phyloP scores from a whole-genome alignment of 2,113 vertebrate species.

The Rallus limicola region DNA sequence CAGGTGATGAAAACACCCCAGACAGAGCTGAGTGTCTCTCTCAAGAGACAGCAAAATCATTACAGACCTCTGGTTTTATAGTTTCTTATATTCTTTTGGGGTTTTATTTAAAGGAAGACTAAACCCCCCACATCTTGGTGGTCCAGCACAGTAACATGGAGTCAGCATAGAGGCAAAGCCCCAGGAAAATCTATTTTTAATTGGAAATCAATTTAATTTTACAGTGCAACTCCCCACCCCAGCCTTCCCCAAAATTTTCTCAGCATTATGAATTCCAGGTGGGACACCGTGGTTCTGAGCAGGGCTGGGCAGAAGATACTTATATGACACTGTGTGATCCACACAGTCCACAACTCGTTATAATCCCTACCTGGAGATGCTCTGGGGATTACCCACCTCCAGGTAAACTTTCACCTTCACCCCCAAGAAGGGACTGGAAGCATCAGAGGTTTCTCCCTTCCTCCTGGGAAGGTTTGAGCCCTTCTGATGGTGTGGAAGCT shows the following conservation, averaged over 20 bases:
- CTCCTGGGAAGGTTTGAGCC: neutral
- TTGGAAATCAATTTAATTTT: neutral
- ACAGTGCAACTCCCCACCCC: neutral
- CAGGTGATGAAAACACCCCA: neutral
- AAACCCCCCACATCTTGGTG: neutral
- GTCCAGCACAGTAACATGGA: neutral
- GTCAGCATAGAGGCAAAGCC: neutral
- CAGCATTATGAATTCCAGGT: neutral
- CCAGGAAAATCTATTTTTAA: neutral
- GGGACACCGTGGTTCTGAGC: neutral
- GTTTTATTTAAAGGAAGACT: slow-evolving; percentile 13
- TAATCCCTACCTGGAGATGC: rapidly evolving
- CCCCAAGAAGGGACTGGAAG: too few relatives aligned
- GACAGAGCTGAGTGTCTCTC: neutral
- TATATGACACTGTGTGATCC: rapidly evolving
- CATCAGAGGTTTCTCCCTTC: neutral
- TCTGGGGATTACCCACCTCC: neutral
- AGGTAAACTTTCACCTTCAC: neutral
- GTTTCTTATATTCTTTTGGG: neutral
- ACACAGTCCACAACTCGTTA: rapidly evolving
- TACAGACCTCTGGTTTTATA: neutral
- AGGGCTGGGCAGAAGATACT: neutral
- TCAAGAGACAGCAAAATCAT: neutral
- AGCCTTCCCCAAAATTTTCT: neutral
- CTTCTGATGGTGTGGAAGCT: neutral